Evolutionary conservation across 2,797 vertebrate genomes (phyloP), one percentile per base, ranked within the genome.

Genomic region (Chelmon rostratus): DNA sequence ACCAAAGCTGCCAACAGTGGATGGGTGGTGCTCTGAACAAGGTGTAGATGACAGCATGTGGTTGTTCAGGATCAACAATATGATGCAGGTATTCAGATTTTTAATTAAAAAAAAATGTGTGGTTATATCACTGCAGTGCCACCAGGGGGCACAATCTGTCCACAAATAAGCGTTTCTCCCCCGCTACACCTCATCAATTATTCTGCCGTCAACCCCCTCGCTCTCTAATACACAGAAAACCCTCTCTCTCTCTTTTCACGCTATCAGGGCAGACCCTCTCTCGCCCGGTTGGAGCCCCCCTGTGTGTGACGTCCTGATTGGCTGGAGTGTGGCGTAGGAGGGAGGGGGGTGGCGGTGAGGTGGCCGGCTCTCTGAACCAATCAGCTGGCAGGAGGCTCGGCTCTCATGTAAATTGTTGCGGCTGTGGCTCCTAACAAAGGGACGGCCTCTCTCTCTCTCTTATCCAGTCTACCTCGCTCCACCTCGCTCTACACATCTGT

Each of bases 331-430:
- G 81, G 62, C 13, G 77, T 82, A 76, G 85, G 81, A 74, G 71
- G 78, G 63, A 75, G 91, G 81, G 73, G 61, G 81, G 79, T 42
- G 50, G 68, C 8, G 42, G 66, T 56, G 64, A 76, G 84, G 84
- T 37, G 53, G 73, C 79, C 59, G 50, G 23, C 40, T 58, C 78
- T 64, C 23, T 73, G 64, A 28, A 68, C 94, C 93, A 93, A 95
- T 95, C 84, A 63, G 90, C 73, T 42, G 19, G 10, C 62, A 76
- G 88, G 85, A 80, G 89, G 89, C 73, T 35, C 38, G 82, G 88
- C 83, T 59, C 77, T 90, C 89, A 95, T 95, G 94, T 91, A 95
- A 95, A 94, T 94, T 91, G 92, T 89, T 95, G 94, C 92, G 92
- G 92, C 91, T 92, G 92, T 81, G 87, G 82, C 74, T 85, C 56